Evolutionary conservation across 1,140 invertebrate genomes (phyloP).

Genomic region (Thaumetopoea pityocampa): DNA sequence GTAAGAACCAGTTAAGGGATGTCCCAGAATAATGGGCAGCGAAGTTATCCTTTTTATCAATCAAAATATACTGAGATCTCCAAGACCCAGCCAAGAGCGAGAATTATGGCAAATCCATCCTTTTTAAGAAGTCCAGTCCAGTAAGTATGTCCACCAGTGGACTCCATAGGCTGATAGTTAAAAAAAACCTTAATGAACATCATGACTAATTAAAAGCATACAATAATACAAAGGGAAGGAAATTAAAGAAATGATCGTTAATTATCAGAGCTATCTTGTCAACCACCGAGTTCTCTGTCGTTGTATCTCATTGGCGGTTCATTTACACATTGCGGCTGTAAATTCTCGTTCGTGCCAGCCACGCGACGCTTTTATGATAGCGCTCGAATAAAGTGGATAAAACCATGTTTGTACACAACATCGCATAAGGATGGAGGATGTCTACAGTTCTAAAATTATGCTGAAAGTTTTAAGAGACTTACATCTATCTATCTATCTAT

Average conservation of each 20-base stretch:
- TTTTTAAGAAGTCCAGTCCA: too few relatives aligned
- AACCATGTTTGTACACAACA: slow-evolving; percentile 32
- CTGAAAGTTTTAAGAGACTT: slow-evolving; percentile 11
- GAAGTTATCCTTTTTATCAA: too few relatives aligned
- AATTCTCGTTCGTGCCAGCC: slow-evolving; percentile 61
- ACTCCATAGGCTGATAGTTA: too few relatives aligned
- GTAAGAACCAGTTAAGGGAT: too few relatives aligned
- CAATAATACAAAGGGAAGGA: slow-evolving; percentile 29
- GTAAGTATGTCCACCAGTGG: too few relatives aligned
- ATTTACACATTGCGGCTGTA: slow-evolving; percentile 60
- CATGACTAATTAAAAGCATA: slow-evolving; percentile 22
- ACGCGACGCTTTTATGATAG: slow-evolving; percentile 67
- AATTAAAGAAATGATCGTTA: slow-evolving; percentile 35
- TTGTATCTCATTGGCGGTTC: slow-evolving; percentile 53
- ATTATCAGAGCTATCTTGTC: slow-evolving; percentile 53
- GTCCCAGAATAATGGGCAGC: too few relatives aligned
- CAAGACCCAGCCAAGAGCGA: too few relatives aligned
- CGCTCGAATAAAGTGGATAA: slow-evolving; percentile 36
- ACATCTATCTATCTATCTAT: too few relatives aligned
- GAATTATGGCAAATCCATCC: too few relatives aligned
- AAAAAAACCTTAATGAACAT: too few relatives aligned
- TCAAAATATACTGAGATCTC: too few relatives aligned
- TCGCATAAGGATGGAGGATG: slow-evolving; percentile 3
- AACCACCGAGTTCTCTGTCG: slow-evolving; percentile 39
- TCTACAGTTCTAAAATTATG: slow-evolving; percentile 12